Evolutionary conservation across 2,888 invertebrate genomes (phyloP), one percentile per base, ranked within the genome.

Genomic region (Eupithecia centaureata): DNA sequence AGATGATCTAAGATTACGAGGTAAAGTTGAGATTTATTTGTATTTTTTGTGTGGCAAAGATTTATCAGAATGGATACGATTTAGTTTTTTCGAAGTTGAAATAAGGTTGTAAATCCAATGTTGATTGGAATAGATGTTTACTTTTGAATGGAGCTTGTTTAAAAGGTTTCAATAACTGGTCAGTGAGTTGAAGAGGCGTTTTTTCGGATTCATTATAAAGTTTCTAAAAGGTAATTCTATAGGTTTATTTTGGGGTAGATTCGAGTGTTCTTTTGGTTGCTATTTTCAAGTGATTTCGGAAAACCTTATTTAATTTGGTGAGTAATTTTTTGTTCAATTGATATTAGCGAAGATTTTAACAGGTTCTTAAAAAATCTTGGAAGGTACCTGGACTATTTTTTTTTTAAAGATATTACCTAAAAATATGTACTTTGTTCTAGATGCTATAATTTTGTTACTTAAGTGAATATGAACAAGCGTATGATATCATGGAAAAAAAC

Each of bases 91-190:
- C 38, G 42, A 33, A 33, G 1, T 12, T 13, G 25, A n/a, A 22
- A 66, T 66, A 66, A 32, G 32, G 66, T 70, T 52, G 52, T 42
- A 28, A 51, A 67, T 66, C 56, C 66, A 78, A 65, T 67, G 71
- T 79, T 78, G 84, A 82, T 83, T 80, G 78, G 79, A 75, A 82
- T 82, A 79, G 68, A 74, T 77, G 81, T 83, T 83, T 67, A 74
- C 61, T 62, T 56, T 65, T 54, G 47, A 51, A 71, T 81, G 75
- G 76, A 76, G 71, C 74, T 67, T 65, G 38, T 65, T 67, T 71
- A 79, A 82, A 84, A 82, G 83, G 84, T 86, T 87, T 86, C 85
- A 84, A 87, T 84, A 82, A 78, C 76, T 82, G 86, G 85, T 82
- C 87, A 87, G 82, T 76, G 63, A 73, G 75, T 68, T 71, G 63